Percentiles rank a stretch among this genome's conserved stretches.
Conservation (phyloP, 23 tunicate species). For the Halocynthia aurantium region DNA sequence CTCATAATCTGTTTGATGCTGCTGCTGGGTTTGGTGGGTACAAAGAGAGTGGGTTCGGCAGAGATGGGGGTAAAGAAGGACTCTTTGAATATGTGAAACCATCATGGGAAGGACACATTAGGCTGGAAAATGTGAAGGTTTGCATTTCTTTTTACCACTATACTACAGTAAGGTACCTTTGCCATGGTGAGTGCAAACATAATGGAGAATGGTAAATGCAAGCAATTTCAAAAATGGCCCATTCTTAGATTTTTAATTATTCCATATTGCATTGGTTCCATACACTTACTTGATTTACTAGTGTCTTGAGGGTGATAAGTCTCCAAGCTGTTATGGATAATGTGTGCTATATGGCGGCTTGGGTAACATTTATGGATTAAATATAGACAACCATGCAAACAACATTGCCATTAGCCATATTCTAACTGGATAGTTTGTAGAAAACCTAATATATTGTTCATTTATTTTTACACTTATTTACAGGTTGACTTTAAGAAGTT, state of each 20-base stretch:
- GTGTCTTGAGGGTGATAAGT: too few species aligned
- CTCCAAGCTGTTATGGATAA: too few species aligned
- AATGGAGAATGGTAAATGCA: not conserved
- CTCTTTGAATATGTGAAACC: conserved; percentile 87
- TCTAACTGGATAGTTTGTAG: conserved; percentile 2
- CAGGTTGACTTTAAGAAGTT: conserved; percentile 79
- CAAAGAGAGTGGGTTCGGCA: conserved; percentile 86
- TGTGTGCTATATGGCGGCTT: too few species aligned
- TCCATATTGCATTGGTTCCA: too few species aligned
- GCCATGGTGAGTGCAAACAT: not conserved
- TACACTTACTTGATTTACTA: too few species aligned
- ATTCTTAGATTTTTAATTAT: too few species aligned
- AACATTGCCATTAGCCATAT: not conserved
- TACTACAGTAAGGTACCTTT: too few species aligned
- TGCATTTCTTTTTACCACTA: not conserved
- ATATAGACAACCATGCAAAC: too few species aligned
- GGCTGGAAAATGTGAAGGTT: conserved; percentile 26
- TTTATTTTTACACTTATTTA: not conserved
- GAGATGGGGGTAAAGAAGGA: conserved; percentile 98
- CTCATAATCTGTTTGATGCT: conserved; percentile 91
- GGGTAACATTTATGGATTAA: too few species aligned
- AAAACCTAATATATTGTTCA: not conserved
- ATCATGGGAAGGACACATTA: conserved; percentile 45
- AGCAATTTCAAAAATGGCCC: not conserved
- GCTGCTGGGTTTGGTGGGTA: conserved; percentile 98